Evolutionary conservation across 1,140 invertebrate genomes (phyloP), one percentile per base, ranked within the genome.

Genomic region (Drosophila nikananu): DNA sequence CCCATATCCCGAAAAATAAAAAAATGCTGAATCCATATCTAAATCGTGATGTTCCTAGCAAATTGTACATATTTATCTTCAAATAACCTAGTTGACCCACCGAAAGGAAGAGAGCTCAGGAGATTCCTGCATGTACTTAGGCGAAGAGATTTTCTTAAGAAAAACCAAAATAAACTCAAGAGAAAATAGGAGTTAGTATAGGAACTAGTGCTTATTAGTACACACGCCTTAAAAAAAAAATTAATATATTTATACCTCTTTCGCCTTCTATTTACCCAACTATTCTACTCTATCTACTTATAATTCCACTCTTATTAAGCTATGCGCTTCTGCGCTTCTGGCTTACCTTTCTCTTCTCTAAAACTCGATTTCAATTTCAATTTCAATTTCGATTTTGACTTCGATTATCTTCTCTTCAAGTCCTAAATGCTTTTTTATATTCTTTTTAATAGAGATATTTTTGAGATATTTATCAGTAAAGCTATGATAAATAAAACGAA

Each of bases 391-490:
- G 25, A 49, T 58, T 39, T 71, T 37, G 21, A 23, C 54, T 27
- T 61, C 42, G n/a, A 55, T 37, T 27, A 39, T 5, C 19, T n/a
- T 59, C 15, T 41, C 63, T 70, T 13, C 30, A 12, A 27, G 35
- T 37, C 64, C 65, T 70, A 57, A 39, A 65, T 37, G 67, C 65
- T 71, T 71, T 23, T 41, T 55, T 71, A 51, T 19, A 23, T 57
- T 55, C 9, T 52, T 57, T 57, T 21, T 12, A 39, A 39, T 57
- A 61, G 67, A 51, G 35, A n/a, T n/a, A n/a, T 42, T 37, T 71
- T 71, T 67, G 64, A 67, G 64, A 80, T 84, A 84, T 77, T 84
- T 80, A 81, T 81, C 82, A 68, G 78, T 78, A 59, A 60, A 63
- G 84, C 67, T 82, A 52, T 57, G 67, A 83, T 87, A 86, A 58